Conservation (phyloP, 2,888 invertebrate genomes). For the Drosophila neonasuta region DNA sequence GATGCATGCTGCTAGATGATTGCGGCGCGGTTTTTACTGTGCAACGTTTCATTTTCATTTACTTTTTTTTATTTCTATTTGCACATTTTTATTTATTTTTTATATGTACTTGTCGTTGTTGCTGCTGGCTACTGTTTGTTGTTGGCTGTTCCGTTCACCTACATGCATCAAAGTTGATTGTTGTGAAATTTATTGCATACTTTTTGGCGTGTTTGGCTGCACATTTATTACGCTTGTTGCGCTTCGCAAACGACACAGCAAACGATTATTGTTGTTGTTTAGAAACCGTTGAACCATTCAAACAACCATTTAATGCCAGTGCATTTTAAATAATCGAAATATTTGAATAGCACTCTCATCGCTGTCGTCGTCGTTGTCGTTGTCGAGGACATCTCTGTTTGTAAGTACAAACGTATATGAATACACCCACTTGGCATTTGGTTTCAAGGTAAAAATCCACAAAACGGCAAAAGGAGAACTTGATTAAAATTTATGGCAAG, state of each 20-base stretch:
- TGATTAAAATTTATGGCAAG: slow-evolving; percentile 67
- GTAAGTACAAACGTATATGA: not conserved
- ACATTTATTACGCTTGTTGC: slow-evolving; percentile 78
- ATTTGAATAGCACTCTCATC: slow-evolving; percentile 4
- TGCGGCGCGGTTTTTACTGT: slow-evolving; percentile 37
- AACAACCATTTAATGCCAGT: slow-evolving; percentile 67
- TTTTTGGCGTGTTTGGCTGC: slow-evolving; percentile 68
- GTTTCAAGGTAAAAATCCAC: slow-evolving; percentile 22
- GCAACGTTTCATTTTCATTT: slow-evolving; percentile 40
- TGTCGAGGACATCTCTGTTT: not conserved
- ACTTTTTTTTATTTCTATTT: slow-evolving; percentile 26
- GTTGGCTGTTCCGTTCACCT: slow-evolving; percentile 61
- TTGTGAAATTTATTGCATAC: slow-evolving; percentile 78
- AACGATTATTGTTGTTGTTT: slow-evolving; percentile 52
- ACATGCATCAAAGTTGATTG: slow-evolving; percentile 78
- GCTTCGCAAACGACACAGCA: slow-evolving; percentile 48
- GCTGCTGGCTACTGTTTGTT: slow-evolving; percentile 13
- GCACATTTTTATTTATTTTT: slow-evolving; percentile 32
- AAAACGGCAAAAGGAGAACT: slow-evolving; percentile 24
- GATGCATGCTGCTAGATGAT: slow-evolving; percentile 63
- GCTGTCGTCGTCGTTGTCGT: not conserved
- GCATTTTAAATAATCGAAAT: slow-evolving; percentile 58
- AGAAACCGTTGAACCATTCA: slow-evolving; percentile 73
- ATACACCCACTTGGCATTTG: slow-evolving; percentile 4
- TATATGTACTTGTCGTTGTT: slow-evolving; percentile 18